Conservation (phyloP, 1,140 invertebrate species). For the Tetranychus cinnabarinus region DNA sequence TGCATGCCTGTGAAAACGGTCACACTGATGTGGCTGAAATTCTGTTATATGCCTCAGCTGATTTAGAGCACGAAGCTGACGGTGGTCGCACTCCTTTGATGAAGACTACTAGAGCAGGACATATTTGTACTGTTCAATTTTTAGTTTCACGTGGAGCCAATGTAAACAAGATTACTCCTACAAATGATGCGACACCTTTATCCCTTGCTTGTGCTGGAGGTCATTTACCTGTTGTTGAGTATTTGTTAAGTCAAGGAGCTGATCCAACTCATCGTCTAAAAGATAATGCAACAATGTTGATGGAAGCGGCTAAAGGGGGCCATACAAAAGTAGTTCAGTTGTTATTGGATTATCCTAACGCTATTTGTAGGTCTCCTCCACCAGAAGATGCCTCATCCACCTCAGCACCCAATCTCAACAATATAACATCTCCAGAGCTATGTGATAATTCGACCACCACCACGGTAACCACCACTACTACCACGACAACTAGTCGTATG, state of each 20-base stretch:
- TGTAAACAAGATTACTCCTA: conserved; percentile 50
- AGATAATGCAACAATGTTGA: conserved; percentile 85
- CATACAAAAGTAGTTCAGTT: conserved; percentile 70
- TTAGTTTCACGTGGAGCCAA: conserved; percentile 78
- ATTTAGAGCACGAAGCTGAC: conserved; percentile 81
- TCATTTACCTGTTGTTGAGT: conserved; percentile 73
- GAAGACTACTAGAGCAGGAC: conserved; percentile 97
- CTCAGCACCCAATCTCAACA: background rate
- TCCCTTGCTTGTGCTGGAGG: conserved; percentile 83
- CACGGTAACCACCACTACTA: conserved; percentile 4
- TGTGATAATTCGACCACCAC: conserved; percentile 2
- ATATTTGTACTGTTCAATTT: conserved; percentile 90
- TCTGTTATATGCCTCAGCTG: conserved; percentile 59
- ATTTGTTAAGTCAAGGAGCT: conserved; percentile 70
- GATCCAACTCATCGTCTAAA: conserved; percentile 89
- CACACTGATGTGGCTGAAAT: conserved; percentile 80
- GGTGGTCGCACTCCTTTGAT: conserved; percentile 84
- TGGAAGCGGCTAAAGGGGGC: conserved; percentile 91
- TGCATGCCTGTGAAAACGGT: conserved; percentile 87
- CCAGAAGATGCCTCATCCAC: background rate
- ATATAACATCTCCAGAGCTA: background rate
- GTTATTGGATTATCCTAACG: conserved; percentile 35
- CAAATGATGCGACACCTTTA: conserved; percentile 91
- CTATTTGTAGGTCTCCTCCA: background rate
- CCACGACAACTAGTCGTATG: conserved; percentile 1